phyloP scores from a whole-genome alignment of 2,113 vertebrate genomes.

The Pseudolaguvia tuberculata region DNA sequence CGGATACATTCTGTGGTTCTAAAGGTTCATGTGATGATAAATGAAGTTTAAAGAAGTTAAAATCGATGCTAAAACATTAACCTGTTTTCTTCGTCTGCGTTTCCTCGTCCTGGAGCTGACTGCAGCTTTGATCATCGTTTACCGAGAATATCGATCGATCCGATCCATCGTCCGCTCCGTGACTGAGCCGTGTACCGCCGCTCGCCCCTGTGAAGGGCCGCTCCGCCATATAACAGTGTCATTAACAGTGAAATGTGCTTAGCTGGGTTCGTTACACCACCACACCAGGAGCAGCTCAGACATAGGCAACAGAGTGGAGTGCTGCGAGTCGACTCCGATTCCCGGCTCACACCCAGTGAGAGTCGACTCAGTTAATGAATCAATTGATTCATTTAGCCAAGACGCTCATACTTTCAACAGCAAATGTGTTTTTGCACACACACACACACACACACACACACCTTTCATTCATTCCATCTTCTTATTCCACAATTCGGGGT shows the following conservation, averaged over 20 bases:
- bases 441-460: too few species aligned
- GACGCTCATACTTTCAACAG: background rate
- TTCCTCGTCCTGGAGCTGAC: constrained; percentile 55
- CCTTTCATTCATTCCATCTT: too few species aligned
- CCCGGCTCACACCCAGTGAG: background rate
- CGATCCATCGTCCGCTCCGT: constrained; percentile 43
- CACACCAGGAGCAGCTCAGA: constrained; percentile 37
- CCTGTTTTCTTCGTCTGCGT: constrained; percentile 60
- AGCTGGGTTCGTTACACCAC: constrained; percentile 30
- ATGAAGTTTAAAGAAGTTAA: constrained; percentile 22
- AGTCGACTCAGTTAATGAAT: constrained; percentile 4
- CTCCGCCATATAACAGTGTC: constrained; percentile 53
- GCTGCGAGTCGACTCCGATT: background rate
- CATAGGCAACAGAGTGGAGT: constrained; percentile 5
- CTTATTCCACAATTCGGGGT: too few species aligned
- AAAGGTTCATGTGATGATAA: background rate
- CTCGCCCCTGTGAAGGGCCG: constrained; percentile 49
- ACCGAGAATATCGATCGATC: constrained; percentile 45
- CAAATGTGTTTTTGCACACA: too few species aligned
- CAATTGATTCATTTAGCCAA: background rate
- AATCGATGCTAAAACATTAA: constrained; percentile 29
- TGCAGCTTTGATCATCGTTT: constrained; percentile 51
- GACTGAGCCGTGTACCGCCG: constrained; percentile 40
- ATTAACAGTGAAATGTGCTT: constrained; percentile 44
- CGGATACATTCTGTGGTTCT: background rate